Conservation (phyloP, 2,797 vertebrate species). For the Falco rusticolus region DNA sequence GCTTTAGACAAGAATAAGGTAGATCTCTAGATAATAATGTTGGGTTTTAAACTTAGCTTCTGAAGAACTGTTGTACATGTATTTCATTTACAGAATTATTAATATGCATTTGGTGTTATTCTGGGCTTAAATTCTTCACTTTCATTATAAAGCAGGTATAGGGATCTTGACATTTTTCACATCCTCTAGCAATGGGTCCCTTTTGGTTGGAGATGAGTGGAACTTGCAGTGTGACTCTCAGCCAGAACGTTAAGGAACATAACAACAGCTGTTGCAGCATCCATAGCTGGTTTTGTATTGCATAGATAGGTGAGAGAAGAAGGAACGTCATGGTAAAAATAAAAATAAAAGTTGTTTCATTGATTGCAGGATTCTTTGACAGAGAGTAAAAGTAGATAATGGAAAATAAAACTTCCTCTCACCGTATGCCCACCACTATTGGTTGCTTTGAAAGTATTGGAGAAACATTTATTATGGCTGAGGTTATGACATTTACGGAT, state of each 20-base stretch:
- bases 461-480: background rate
- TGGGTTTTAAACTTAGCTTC: background rate
- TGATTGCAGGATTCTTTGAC: background rate
- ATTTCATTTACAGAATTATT: background rate
- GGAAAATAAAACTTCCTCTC: background rate
- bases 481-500: background rate
- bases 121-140: background rate
- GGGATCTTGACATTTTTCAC: background rate
- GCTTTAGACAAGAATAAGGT: background rate
- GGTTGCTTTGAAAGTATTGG: background rate
- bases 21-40: background rate
- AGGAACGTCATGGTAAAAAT: background rate
- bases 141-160: background rate
- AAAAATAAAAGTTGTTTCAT: rapidly evolving
- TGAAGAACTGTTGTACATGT: background rate
- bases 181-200: background rate
- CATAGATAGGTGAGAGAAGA: background rate
- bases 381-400: background rate
- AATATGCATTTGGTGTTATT: background rate
- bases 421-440: rapidly evolving
- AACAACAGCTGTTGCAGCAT: background rate
- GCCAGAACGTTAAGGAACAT: background rate
- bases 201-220: background rate
- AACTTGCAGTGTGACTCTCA: background rate
- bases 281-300: background rate